Base-by-base conservation (phyloP, 1,140 invertebrate genomes). In the Drosophila grimshawi region DNA sequence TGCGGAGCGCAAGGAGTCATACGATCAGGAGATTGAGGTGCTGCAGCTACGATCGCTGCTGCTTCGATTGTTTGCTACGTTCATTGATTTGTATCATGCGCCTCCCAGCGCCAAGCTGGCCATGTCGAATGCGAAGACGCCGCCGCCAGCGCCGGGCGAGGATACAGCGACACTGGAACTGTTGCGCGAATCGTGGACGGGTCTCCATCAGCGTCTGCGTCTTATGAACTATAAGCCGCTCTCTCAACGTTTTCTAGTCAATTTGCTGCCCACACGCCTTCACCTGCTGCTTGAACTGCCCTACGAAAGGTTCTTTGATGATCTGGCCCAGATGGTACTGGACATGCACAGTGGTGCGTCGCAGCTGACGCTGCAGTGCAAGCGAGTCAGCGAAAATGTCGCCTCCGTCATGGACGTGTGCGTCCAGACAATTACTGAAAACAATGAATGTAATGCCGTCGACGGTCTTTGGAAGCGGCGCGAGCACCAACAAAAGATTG, bases 201-300 rank as follows among this genome's bases (percentile, higher is more conserved):
- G 90, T 7, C 62, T 92, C 11, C 90, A 81, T 78, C 78, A 91
- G 39, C 86, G 90, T 8, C 46, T 92, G 55, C 78, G 90, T 4
- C 51, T 78, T n/a, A 82, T 80, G 76, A 86, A 90, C 55, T 92
- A 92, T 45, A 81, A 90, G 53, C 79, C 82, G 48, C 62, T 92
- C n/a, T 81, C 92, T 19, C 91, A 92, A 81, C 71, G 78, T 52
- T 92, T 91, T 91, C 81, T 92, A 91, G 92, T 92, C 80, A 92
- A 92, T 75, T 78, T 92, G 46, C 76, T 92, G 55, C 92, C 92
- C 51, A 92, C 92, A 2, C 79, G 92, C 41, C 64, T 93, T 32
- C 80, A 85, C 73, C 53, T 86, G 39, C 67, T 92, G 8, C 65
- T 93, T 5, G 71, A 91, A 8, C 10, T 92, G 55, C 91, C 92